These are phyloP conservation scores for Antitype chi DNA, from an alignment of 2,888 invertebrate genomes.

Conservation along the genomic window DNA sequence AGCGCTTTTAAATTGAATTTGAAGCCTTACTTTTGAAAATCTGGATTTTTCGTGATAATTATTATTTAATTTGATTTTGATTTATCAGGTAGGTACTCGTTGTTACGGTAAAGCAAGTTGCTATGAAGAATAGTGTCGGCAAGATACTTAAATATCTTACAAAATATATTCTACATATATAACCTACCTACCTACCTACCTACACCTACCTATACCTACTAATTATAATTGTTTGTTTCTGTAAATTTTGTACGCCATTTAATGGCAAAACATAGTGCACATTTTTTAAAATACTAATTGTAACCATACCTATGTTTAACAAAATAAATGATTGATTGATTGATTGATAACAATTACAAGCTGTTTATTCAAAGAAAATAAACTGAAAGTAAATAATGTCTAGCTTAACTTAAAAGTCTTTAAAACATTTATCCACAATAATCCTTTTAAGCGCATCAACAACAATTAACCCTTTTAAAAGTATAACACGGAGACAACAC, in stretches of 20 bases:
- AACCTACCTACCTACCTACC: too few relatives aligned
- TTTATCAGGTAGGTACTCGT: neutral
- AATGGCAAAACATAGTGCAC: too few relatives aligned
- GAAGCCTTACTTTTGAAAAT: neutral
- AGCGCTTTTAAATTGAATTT: slow-evolving; percentile 35
- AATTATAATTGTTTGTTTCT: too few relatives aligned
- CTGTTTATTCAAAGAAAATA: neutral
- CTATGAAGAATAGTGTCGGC: neutral
- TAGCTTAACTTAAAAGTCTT: neutral
- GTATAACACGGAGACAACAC: slow-evolving; percentile 39
- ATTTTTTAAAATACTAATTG: too few relatives aligned
- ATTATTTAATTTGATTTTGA: slow-evolving; percentile 6
- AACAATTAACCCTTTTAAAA: slow-evolving; percentile 54
- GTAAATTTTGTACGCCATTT: too few relatives aligned
- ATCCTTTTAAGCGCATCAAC: slow-evolving; percentile 22
- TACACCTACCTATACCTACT: too few relatives aligned
- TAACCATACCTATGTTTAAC: too few relatives aligned
- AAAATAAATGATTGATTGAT: too few relatives aligned
- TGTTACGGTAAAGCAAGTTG: neutral
- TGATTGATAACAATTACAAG: neutral
- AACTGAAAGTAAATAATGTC: neutral
- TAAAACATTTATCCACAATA: slow-evolving; percentile 6
- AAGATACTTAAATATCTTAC: neutral
- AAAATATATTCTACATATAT: too few relatives aligned
- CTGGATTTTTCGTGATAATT: neutral